Conservation (phyloP, 2,888 invertebrate species). For the Hymenopus coronatus region DNA sequence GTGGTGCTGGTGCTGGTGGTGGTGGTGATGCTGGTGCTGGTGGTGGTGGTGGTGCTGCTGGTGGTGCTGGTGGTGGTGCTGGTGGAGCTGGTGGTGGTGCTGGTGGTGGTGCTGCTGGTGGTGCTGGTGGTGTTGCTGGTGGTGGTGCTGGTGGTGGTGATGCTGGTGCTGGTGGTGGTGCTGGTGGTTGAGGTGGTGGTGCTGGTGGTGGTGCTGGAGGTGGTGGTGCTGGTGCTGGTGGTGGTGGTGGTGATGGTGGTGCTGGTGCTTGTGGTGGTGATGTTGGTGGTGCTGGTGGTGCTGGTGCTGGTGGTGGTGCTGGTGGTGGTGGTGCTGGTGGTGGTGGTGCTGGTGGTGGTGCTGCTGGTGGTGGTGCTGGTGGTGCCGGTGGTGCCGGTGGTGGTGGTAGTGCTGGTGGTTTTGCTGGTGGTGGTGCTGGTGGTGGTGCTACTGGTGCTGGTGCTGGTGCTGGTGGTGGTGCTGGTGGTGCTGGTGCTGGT, state of each 20-base stretch:
- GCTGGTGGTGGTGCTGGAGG: too few relatives aligned
- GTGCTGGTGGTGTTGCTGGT: too few relatives aligned
- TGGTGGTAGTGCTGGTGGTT: neutral
- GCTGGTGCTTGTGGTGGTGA: too few relatives aligned
- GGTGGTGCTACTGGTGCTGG: too few relatives aligned
- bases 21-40: too few relatives aligned
- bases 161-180: neutral
- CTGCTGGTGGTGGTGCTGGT: neutral
- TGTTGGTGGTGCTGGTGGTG: neutral
- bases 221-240: too few relatives aligned
- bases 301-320: neutral
- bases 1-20: too few relatives aligned
- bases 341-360: neutral
- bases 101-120: too few relatives aligned
- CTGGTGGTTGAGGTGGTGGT: neutral
- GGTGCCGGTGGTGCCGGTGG: neutral
- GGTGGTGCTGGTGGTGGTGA: neutral
- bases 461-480: neutral
- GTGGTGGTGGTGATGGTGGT: neutral
- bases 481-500: neutral
- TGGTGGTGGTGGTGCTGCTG: too few relatives aligned
- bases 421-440: neutral
- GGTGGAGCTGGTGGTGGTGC: too few relatives aligned
- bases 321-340: neutral
- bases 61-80: too few relatives aligned